Evolutionary conservation across 2,888 invertebrate species (phyloP).

Genomic region (Stenotaenia linearis): DNA sequence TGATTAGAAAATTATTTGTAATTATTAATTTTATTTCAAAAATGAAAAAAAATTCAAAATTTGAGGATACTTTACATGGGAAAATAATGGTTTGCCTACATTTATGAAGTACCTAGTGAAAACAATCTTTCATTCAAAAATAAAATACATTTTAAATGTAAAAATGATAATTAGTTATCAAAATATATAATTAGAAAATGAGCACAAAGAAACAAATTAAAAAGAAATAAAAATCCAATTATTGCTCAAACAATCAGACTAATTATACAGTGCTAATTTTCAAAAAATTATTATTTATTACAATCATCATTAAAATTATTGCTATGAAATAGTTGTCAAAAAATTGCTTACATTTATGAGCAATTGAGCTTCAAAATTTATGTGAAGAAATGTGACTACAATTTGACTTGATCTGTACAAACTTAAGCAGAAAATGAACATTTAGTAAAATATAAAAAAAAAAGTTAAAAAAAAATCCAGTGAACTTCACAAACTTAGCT

Average conservation of each 20-base stretch:
- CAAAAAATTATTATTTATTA: not conserved
- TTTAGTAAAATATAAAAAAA: not conserved
- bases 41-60: not conserved
- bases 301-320: not conserved
- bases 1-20: not conserved
- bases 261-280: not conserved
- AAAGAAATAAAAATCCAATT: too few species aligned
- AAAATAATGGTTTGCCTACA: not conserved
- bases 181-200: constrained; percentile 6
- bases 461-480: not conserved
- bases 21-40: constrained; percentile 7
- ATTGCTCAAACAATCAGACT: not conserved
- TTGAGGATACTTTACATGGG: not conserved
- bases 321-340: not conserved
- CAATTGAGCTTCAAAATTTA: not conserved
- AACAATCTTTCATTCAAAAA: not conserved
- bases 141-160: not conserved
- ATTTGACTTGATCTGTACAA: not conserved
- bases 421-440: not conserved
- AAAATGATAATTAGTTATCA: not conserved
- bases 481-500: not conserved
- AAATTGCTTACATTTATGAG: not conserved
- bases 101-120: not conserved
- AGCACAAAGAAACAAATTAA: not conserved
- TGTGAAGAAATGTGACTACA: not conserved